Evolutionary conservation across 2,888 invertebrate genomes (phyloP).

Genomic region (Perdita meconis): DNA sequence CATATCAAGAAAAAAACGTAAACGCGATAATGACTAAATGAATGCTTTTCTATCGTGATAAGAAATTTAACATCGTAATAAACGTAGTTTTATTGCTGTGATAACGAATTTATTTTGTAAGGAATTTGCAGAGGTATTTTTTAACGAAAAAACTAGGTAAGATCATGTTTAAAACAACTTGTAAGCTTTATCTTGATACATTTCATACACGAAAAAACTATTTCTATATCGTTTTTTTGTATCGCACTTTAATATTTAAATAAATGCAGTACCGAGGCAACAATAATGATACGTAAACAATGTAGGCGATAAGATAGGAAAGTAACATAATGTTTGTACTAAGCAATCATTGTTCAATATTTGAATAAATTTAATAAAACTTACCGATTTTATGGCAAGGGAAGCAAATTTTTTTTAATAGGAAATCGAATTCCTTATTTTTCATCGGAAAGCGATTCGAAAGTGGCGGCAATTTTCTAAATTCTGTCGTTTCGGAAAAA

Average conservation of each 20-base stretch:
- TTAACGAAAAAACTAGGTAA: slow-evolving; percentile 50
- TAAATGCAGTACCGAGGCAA: slow-evolving; percentile 31
- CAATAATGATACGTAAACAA: too few species aligned
- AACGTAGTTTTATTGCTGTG: slow-evolving; percentile 66
- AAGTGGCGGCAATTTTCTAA: too few species aligned
- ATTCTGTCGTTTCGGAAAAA: too few species aligned
- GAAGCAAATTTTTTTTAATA: too few species aligned
- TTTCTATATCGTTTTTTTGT: slow-evolving; percentile 61
- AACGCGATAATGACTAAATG: slow-evolving; percentile 13
- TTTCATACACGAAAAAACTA: slow-evolving; percentile 51
- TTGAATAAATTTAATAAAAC: too few species aligned
- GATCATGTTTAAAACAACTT: slow-evolving; percentile 28
- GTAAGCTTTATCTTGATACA: slow-evolving; percentile 45
- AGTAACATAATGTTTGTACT: too few species aligned
- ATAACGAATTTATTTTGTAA: slow-evolving; percentile 65
- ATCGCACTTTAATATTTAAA: slow-evolving; percentile 38
- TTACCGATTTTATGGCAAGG: too few species aligned
- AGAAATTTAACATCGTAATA: slow-evolving; percentile 48
- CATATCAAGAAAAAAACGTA: slow-evolving; percentile 6
- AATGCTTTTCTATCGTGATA: slow-evolving; percentile 40
- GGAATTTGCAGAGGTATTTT: slow-evolving; percentile 61
- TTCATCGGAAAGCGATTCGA: too few species aligned
- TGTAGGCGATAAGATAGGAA: too few species aligned
- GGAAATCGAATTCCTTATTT: too few species aligned
- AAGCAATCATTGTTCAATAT: too few species aligned